Evolutionary conservation across 1,140 invertebrate genomes (phyloP).

Genomic region (Trachelipus rathkii): DNA sequence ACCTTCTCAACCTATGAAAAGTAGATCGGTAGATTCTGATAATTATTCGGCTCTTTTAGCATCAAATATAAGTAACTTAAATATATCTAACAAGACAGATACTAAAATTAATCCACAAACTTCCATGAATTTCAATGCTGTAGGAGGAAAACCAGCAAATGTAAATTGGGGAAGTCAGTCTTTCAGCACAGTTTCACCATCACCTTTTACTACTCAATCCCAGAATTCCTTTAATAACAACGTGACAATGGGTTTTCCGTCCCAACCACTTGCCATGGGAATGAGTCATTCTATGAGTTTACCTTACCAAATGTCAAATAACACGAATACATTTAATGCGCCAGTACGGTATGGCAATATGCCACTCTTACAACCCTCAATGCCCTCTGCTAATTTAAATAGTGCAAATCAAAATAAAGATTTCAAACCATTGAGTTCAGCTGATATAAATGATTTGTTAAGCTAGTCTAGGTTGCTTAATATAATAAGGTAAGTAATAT

Average conservation of each 20-base stretch:
- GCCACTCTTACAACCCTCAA: neutral
- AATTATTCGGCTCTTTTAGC: neutral
- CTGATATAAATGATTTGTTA: constrained; percentile 22
- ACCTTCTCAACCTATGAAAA: neutral
- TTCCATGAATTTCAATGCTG: neutral
- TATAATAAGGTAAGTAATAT: neutral
- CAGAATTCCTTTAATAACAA: neutral
- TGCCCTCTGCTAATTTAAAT: neutral
- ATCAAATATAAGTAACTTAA: neutral
- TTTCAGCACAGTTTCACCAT: neutral
- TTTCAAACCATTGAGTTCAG: constrained; percentile 14
- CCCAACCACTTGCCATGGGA: neutral
- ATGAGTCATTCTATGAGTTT: neutral
- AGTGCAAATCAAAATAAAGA: neutral
- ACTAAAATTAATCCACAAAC: neutral
- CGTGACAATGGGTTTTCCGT: neutral
- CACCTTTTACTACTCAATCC: neutral
- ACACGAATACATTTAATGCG: neutral
- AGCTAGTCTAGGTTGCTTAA: constrained; percentile 20
- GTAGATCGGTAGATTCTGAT: neutral
- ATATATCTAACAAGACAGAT: neutral
- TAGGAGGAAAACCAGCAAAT: neutral
- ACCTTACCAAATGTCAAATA: neutral
- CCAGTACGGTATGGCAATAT: neutral
- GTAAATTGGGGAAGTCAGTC: neutral